phyloP scores from a whole-genome alignment of 1,140 invertebrate genomes.

The Drosophila hydei region DNA sequence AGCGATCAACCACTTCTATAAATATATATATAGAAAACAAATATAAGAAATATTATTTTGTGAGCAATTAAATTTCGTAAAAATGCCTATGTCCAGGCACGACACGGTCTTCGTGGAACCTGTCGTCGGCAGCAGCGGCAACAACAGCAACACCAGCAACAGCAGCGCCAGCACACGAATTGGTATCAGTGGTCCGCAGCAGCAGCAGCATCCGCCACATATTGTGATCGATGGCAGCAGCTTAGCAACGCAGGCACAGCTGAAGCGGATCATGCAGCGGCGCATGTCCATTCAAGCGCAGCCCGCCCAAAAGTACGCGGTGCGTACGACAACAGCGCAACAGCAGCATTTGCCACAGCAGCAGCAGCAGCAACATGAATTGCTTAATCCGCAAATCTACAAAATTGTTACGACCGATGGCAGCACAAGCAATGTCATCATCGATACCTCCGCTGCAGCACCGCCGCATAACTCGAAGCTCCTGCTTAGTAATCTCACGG shows the following conservation, averaged over 20 bases:
- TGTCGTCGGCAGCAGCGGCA: slow-evolving; percentile 47
- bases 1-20: slow-evolving; percentile 16
- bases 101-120: slow-evolving; percentile 72
- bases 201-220: slow-evolving; percentile 58
- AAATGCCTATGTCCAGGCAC: slow-evolving; percentile 71
- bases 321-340: slow-evolving; percentile 54
- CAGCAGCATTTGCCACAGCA: slow-evolving; percentile 38
- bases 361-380: slow-evolving; percentile 54
- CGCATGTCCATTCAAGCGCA: slow-evolving; percentile 66
- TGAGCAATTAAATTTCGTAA: slow-evolving; percentile 24
- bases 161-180: slow-evolving; percentile 43
- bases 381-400: slow-evolving; percentile 80
- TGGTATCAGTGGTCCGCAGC: slow-evolving; percentile 30
- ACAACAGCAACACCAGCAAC: slow-evolving; percentile 26
- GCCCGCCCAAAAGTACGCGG: slow-evolving; percentile 65
- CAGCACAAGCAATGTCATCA: slow-evolving; percentile 75
- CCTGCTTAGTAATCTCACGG: slow-evolving; percentile 79
- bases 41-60: slow-evolving; percentile 36
- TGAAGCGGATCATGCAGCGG: slow-evolving; percentile 72
- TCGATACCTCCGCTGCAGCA: slow-evolving; percentile 63
- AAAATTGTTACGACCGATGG: slow-evolving; percentile 80
- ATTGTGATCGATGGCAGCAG: slow-evolving; percentile 71
- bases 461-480: slow-evolving; percentile 75
- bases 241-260: slow-evolving; percentile 66
- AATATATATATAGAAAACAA: neutral